Evolutionary conservation across 1,140 invertebrate species (phyloP), one percentile per base, ranked within the genome.

Genomic region (Diuraphis noxia): DNA sequence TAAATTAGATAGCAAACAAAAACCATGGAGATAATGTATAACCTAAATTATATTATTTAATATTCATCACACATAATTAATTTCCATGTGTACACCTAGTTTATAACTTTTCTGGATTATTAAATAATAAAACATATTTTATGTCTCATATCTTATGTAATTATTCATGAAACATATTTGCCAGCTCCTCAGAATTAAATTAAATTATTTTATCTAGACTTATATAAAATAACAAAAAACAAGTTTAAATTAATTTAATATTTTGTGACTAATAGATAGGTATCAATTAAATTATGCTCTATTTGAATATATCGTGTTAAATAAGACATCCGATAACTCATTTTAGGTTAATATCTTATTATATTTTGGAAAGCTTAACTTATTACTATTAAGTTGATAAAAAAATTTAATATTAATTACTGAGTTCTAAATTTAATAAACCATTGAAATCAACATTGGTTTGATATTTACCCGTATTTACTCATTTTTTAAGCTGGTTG

Each of bases 91-190:
- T n/a, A 72, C 30, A 72, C n/a, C 56, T 72, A 72, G n/a, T n/a
- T 72, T 72, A 72, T 72, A 72, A 72, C n/a, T 72, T 72, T n/a
- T 72, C 56, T 72, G n/a, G n/a, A 72, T 72, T 72, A 72, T 72
- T 72, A n/a, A 72, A 72, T 72, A 72, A 72, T 72, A 72, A n/a
- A 72, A 72, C 56, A 72, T 72, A 72, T 72, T 72, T 72, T 72
- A 72, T 63, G 17, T 13, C 30, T 72, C 13, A 13, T n/a, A 72
- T n/a, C 56, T 72, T 17, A 72, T 72, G 5, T 4, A n/a, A n/a
- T 72, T 72, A 72, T 72, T 72, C 30, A 72, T 72, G 13, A 72
- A 72, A n/a, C 56, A 17, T 72, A 72, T 72, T 72, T 72, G 30
- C 56, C 5, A 13, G 17, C 56, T 63, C 10, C 30, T n/a, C n/a